Evolutionary conservation across 2,797 vertebrate species (phyloP), one percentile per base, ranked within the genome.

Genomic region (Neomorphus geoffroyi): DNA sequence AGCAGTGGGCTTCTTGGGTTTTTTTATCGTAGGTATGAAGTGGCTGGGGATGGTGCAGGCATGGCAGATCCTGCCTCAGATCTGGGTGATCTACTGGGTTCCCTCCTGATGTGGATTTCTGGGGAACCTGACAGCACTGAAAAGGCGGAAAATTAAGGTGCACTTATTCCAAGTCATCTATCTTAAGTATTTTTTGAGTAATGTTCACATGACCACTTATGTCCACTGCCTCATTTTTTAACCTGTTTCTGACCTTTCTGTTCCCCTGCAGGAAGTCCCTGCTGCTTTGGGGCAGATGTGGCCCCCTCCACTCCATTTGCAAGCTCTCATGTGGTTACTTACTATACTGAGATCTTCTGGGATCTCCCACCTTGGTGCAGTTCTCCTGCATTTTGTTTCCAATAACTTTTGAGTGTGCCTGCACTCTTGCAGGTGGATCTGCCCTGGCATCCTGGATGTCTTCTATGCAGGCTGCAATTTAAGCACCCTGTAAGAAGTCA

Each of bases 291-390:
- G n/a, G 27, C 6, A 71, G 35, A 48, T 60, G 35, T 81, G 58
- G 0, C 15, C 8, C 21, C 30, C 4, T 78, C 7, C 30, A 33
- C 9, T 10, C 13, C 1, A 1, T 11, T 8, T 18, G 14, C 41
- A 41, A 69, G n/a, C 18, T 70, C 30, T 33, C 2, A 1, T 0
- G 5, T 60, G 23, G 18, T 62, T 62, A 45, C n/a, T 60, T 80
- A 33, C 19, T 70, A 7, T 28, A 16, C 19, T 22, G 46, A 64
- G 32, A 64, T 39, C 50, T 79, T 64, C 61, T 3, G 4, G 73
- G 45, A 64, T 26, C 28, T 83, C 32, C 39, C 24, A 54, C 28
- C 4, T 39, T 28, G 16, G 32, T 53, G 32, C 48, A 26, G 26
- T 51, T 78, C 41, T 48, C n/a, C n/a, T n/a, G 19, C 9, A 9